phyloP scores from a whole-genome alignment of 1,140 invertebrate species.

The Aphelenchoides besseyi region DNA sequence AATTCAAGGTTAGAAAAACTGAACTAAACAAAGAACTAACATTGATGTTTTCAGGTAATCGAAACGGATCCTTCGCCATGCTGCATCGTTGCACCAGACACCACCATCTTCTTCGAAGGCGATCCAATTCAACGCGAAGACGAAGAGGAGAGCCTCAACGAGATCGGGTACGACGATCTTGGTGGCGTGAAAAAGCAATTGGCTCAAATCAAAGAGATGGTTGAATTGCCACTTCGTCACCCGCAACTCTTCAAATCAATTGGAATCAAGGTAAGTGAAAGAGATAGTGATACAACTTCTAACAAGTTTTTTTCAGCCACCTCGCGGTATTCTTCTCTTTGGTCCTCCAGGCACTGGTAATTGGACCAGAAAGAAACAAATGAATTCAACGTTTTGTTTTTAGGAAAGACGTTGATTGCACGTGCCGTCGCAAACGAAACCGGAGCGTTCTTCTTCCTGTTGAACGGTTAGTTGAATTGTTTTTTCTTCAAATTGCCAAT shows the following conservation, averaged over 20 bases:
- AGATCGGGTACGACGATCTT: conserved; percentile 98
- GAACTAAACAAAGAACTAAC: conserved; percentile 25
- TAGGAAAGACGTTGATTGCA: conserved; percentile 88
- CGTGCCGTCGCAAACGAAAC: conserved; percentile 98
- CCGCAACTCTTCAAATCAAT: conserved; percentile 90
- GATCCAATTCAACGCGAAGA: conserved; percentile 98
- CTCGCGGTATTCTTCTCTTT: conserved; percentile 90
- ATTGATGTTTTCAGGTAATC: conserved; percentile 65
- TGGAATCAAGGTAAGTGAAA: conserved; percentile 67
- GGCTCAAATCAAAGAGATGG: conserved; percentile 99
- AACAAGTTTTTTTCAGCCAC: conserved; percentile 75
- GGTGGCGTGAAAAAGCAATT: conserved; percentile 96
- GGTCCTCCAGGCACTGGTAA: conserved; percentile 85
- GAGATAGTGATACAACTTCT: conserved; percentile 58
- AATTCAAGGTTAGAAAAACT: conserved; percentile 83
- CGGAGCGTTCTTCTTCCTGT: conserved; percentile 98
- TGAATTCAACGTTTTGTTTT: background rate
- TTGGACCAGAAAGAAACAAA: too few species aligned
- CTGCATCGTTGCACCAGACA: conserved; percentile 98
- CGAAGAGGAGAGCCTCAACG: conserved; percentile 94
- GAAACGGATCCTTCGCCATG: conserved; percentile 95
- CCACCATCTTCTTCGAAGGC: conserved; percentile 97
- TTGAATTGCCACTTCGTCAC: conserved; percentile 93
- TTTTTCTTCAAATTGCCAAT: too few species aligned
- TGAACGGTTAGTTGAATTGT: conserved; percentile 76